Evolutionary conservation across 2,113 vertebrate genomes (phyloP), one percentile per base, ranked within the genome.

Genomic region (Sylvia atricapilla): DNA sequence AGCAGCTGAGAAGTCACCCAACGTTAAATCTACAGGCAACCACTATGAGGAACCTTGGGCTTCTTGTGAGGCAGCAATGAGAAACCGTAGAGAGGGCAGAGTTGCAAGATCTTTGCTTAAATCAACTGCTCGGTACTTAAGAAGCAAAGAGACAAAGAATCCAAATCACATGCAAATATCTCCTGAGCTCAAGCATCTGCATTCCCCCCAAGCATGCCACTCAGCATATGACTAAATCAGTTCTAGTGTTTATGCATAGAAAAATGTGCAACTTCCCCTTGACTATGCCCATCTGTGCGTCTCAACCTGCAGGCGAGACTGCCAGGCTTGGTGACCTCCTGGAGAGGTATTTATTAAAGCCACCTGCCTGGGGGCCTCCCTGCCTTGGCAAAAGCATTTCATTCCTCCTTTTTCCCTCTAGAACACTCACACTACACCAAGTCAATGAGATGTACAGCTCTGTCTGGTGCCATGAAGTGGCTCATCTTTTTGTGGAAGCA

Each of bases 161-260:
- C 53, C 53, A 89, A 90, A 93, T 74, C 44, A 74, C 33, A 89
- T 94, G 95, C 89, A 95, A 85, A 59, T 83, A 53, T 41, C 23
- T 73, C 67, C 58, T 1, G 2, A 85, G 84, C 52, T 10, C 47
- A 62, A 59, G 68, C 33, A 39, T 60, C 70, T 69, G 39, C 53
- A 28, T 82, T 85, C 55, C 84, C 93, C 55, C 55, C 22, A 74
- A 87, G 70, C 52, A 17, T 27, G 59, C 56, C 58, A 35, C 21
- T 76, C 66, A 73, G 55, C 16, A 10, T 69, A 62, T 90, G 87
- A 91, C 67, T 94, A 43, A 84, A 50, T 68, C 89, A 74, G 76
- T 63, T 31, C 39, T 24, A 14, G 41, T 39, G 35, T 63, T 90
- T 63, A 74, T 63, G 60, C 59, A 86, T 47, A 81, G 63, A 28